These are phyloP conservation scores for Aurelia coerulea DNA, from an alignment of 30 jellyfish, hydroid and myxozoan genomes.

Conservation along the genomic window DNA sequence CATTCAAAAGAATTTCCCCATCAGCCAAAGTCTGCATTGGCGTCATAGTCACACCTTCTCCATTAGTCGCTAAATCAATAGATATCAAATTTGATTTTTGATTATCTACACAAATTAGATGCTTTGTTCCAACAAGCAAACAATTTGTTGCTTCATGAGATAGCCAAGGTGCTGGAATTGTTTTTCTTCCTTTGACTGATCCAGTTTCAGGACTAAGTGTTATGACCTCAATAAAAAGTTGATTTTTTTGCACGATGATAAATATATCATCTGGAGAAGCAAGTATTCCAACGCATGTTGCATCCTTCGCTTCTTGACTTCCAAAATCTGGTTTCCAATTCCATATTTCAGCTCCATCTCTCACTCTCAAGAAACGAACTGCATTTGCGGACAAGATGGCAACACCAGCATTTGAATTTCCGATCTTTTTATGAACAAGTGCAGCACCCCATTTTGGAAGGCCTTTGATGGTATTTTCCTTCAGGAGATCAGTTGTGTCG, in stretches of 20 bases:
- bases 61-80: constrained; percentile 16
- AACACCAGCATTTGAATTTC: constrained; percentile 35
- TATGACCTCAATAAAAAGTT: constrained; percentile 28
- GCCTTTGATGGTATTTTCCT: constrained; percentile 15
- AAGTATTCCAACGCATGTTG: constrained; percentile 43
- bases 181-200: constrained; percentile 9
- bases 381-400: constrained; percentile 45
- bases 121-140: constrained; percentile 21
- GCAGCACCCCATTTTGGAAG: constrained; percentile 63
- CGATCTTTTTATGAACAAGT: constrained; percentile 4
- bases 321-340: constrained; percentile 53
- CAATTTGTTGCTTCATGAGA: constrained; percentile 27
- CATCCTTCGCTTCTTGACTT: not conserved
- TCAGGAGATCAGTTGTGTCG: not conserved
- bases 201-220: constrained; percentile 59
- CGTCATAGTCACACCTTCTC: constrained; percentile 13
- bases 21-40: constrained; percentile 16
- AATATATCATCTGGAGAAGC: constrained; percentile 7
- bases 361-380: constrained; percentile 44
- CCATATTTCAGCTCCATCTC: constrained; percentile 86
- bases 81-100: constrained; percentile 1
- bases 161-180: constrained; percentile 66
- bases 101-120: constrained; percentile 25
- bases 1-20: constrained; percentile 6
- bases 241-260: constrained; percentile 43